A percentile compares a stretch with the other conserved stretches of the same genome.
These are phyloP conservation scores for Scleropages formosus DNA, from an alignment of 2,797 vertebrate genomes.

Conservation along the genomic window DNA sequence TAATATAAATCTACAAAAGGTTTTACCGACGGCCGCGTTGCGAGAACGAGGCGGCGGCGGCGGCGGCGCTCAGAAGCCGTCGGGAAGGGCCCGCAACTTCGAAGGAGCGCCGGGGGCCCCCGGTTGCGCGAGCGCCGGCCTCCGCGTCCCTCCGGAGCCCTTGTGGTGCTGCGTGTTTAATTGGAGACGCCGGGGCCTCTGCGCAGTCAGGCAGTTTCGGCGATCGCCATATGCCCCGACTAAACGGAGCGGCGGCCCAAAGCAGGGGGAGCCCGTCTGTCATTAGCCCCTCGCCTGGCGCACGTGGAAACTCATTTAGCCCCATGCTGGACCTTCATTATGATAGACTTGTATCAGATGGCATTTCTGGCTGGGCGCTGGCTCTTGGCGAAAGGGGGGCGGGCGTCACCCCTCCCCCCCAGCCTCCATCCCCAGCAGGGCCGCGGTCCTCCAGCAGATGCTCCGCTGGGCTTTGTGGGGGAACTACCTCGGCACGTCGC, in stretches of 20 bases:
- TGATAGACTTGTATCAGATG: conserved; percentile 97
- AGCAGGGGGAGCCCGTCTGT: conserved; percentile 86
- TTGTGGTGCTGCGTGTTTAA: conserved; percentile 34
- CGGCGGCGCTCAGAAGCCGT: not conserved
- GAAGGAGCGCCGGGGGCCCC: not conserved
- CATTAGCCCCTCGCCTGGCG: conserved; percentile 95
- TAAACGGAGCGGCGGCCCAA: conserved; percentile 80
- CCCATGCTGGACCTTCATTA: conserved; percentile 99
- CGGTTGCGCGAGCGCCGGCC: not conserved
- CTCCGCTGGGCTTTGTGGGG: conserved; percentile 73
- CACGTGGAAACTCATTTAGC: conserved; percentile 97
- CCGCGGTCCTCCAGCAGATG: conserved; percentile 77
- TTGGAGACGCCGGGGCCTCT: conserved; percentile 21
- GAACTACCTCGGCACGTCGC: conserved; percentile 68
- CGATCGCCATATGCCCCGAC: conserved; percentile 91
- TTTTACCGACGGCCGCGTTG: conserved; percentile 55
- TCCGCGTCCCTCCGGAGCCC: not conserved
- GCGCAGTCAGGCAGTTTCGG: conserved; percentile 73
- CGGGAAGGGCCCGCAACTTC: conserved; percentile 32
- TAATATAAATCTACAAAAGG: conserved; percentile 72
- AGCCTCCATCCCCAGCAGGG: conserved; percentile 73
- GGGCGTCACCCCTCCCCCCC: conserved; percentile 67
- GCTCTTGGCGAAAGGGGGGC: conserved; percentile 75
- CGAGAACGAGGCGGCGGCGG: not conserved
- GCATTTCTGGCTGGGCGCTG: conserved; percentile 80